A percentile compares a stretch with the other conserved stretches of the same genome.
Evolutionary conservation across 2,797 vertebrate genomes (phyloP).

Genomic region (Acrocephalus scirpaceus): DNA sequence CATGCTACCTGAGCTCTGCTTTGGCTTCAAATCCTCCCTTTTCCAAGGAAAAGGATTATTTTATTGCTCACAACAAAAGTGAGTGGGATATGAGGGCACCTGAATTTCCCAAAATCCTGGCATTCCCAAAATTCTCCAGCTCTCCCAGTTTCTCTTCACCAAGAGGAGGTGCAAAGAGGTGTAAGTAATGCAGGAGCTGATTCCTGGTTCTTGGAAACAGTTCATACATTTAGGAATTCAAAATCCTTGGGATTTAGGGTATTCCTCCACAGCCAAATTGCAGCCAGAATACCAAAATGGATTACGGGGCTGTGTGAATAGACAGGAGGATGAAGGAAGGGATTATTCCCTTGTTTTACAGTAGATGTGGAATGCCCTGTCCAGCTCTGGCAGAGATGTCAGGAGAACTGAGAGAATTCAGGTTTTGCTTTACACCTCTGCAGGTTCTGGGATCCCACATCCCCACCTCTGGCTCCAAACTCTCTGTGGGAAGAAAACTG

Average conservation of each 20-base stretch:
- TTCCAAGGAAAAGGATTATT: not conserved
- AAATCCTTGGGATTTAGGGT: not conserved
- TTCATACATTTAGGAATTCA: not conserved
- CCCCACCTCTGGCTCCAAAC: not conserved
- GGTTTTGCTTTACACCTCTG: not conserved
- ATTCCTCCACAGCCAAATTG: not conserved
- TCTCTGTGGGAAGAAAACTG: not conserved
- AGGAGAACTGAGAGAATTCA: not conserved
- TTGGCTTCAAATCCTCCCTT: not conserved
- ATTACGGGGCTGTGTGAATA: not conserved
- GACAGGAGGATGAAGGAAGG: not conserved
- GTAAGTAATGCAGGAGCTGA: not conserved
- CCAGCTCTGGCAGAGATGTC: not conserved
- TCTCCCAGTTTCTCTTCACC: not conserved
- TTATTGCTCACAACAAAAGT: not conserved
- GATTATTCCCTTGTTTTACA: not conserved
- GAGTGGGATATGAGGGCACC: not conserved
- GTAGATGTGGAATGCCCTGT: not conserved
- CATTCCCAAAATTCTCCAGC: not conserved
- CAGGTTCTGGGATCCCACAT: not conserved
- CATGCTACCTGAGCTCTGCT: not conserved
- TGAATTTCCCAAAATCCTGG: not conserved
- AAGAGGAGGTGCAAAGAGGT: not conserved
- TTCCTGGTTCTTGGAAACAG: not conserved
- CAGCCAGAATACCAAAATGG: fast-evolving